Base-by-base conservation (phyloP, 2,113 vertebrate species). In the Pangasianodon gigas region DNA sequence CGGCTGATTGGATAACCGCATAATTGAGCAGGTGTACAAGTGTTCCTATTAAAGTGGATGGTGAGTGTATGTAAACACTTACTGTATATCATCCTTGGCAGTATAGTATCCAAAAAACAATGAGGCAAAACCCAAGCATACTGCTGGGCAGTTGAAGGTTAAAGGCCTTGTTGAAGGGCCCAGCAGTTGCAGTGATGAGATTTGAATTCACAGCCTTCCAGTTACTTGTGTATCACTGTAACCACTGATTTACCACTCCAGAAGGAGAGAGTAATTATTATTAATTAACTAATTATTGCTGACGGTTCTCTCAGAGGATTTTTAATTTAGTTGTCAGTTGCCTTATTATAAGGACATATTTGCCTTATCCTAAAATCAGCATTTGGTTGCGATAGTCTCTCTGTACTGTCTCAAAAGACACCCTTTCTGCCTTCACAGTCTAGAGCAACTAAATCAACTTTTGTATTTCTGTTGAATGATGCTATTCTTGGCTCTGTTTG, bases 291-390 rank as follows among this genome's bases (percentile, higher is more conserved):
- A 26, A 51, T 69, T n/a, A 52, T 88, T 81, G 11, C 14, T 88
- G 37, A 58, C 54, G 79, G 32, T 75, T 75, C 56, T 67, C 79
- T 89, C 67, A 87, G 67, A 84, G 71, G 84, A 26, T 83, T 75
- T 44, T 44, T 0, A 8, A 41, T 0, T 75, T 75, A 21, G 77
- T 51, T 74, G 71, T 56, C n/a, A 6, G 21, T 58, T 54, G 32
- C 69, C 85, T 37, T 37, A 37, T 37, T 37, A 37, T 37, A 37
- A 37, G 37, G 37, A 37, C 37, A 37, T 1, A 37, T n/a, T n/a
- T 37, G 37, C 37, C 37, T 37, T 37, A 1, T 37, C 37, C 37
- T 52, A 32, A 37, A 91, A 89, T 89, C 54, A 54, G 85, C 41
- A 6, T 74, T 89, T 89, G 11, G 44, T 67, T 87, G 16, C 26